A percentile compares a stretch with the other conserved stretches of the same genome.
Conservation (phyloP, 2,888 invertebrate species). For the Pinctada fucata region DNA sequence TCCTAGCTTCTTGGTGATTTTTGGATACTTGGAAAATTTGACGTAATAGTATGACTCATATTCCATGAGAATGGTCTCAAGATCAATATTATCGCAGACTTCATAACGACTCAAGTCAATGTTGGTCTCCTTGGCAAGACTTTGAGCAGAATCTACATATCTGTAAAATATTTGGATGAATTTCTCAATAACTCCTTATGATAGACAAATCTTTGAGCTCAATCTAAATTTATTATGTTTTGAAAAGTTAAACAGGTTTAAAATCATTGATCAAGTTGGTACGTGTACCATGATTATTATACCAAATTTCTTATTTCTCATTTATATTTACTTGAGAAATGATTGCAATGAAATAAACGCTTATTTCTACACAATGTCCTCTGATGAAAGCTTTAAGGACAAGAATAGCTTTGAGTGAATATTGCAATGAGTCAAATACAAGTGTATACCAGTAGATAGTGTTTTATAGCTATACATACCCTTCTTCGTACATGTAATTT, state of each 20-base stretch:
- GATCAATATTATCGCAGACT: constrained; percentile 93
- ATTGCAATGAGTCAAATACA: too few relatives aligned
- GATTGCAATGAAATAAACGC: too few relatives aligned
- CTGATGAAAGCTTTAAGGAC: too few relatives aligned
- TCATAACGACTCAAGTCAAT: constrained; percentile 81
- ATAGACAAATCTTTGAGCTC: too few relatives aligned
- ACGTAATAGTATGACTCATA: constrained; percentile 91
- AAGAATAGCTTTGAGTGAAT: too few relatives aligned
- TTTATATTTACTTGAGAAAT: too few relatives aligned
- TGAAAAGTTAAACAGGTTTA: too few relatives aligned
- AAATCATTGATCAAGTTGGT: too few relatives aligned
- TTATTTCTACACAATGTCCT: too few relatives aligned
- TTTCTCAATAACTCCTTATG: not conserved
- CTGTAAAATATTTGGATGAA: constrained; percentile 68
- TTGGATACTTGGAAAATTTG: constrained; percentile 91
- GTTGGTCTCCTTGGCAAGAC: constrained; percentile 85
- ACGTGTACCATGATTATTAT: not conserved
- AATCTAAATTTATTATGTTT: too few relatives aligned
- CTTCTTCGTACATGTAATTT: constrained; percentile 77
- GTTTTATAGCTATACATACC: constrained; percentile 63
- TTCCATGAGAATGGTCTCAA: constrained; percentile 91
- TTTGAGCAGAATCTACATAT: constrained; percentile 82
- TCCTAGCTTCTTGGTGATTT: constrained; percentile 82
- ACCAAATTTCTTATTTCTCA: not conserved
- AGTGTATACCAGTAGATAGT: too few relatives aligned